A percentile compares a stretch with the other conserved stretches of the same genome.
Conservation (phyloP, 2,888 invertebrate species). For the Agrochola lychnidis region DNA sequence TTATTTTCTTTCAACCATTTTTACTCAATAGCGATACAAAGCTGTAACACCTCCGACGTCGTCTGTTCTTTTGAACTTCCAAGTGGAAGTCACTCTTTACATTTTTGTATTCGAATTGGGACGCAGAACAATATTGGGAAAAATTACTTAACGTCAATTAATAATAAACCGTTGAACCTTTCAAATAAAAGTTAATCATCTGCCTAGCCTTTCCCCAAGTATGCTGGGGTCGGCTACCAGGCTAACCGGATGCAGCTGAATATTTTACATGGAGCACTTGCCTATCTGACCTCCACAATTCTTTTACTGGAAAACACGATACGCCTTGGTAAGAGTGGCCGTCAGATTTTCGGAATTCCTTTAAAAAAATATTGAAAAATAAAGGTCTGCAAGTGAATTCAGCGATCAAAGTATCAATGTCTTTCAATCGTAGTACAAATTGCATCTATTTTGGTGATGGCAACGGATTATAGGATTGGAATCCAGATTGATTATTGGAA, state of each 20-base stretch:
- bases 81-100: neutral
- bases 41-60: neutral
- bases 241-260: neutral
- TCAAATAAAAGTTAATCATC: neutral
- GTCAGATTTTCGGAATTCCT: too few relatives aligned
- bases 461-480: slow-evolving; percentile 75
- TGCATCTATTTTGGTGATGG: slow-evolving; percentile 74
- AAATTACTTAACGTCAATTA: neutral
- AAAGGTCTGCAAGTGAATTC: too few relatives aligned
- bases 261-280: neutral
- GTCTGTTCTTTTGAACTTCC: neutral
- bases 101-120: neutral
- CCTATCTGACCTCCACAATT: too few relatives aligned
- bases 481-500: slow-evolving; percentile 78
- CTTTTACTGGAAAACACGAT: too few relatives aligned
- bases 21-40: neutral
- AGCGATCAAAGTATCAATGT: slow-evolving; percentile 39
- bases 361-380: too few relatives aligned
- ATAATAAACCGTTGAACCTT: neutral
- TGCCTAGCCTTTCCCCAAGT: neutral
- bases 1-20: neutral
- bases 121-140: neutral
- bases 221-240: neutral
- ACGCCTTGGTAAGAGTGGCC: too few relatives aligned
- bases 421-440: slow-evolving; percentile 39